Evolutionary conservation across 2,888 invertebrate species (phyloP).

Genomic region (Phalera bucephala): DNA sequence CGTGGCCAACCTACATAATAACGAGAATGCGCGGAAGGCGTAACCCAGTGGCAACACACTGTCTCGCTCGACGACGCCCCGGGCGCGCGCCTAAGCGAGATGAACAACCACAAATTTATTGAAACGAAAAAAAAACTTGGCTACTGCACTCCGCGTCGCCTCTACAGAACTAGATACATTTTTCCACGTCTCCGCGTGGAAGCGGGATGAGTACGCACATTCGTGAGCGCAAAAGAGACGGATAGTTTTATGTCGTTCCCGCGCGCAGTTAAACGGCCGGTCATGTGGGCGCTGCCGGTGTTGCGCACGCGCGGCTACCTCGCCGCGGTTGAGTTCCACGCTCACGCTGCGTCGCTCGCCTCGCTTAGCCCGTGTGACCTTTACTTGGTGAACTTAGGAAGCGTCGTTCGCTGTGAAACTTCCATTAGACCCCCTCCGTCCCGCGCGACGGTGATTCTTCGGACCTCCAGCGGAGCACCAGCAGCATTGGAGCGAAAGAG

Average conservation of each 20-base stretch:
- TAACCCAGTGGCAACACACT: constrained; percentile 78
- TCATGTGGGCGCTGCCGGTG: constrained; percentile 82
- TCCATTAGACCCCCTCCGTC: constrained; percentile 74
- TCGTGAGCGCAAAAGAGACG: constrained; percentile 52
- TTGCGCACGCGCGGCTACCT: constrained; percentile 80
- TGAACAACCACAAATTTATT: constrained; percentile 82
- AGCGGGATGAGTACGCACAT: constrained; percentile 41
- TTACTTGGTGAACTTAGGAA: constrained; percentile 82
- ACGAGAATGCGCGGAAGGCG: constrained; percentile 81
- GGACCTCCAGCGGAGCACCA: constrained; percentile 60
- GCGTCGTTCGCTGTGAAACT: constrained; percentile 79
- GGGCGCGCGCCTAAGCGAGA: constrained; percentile 78
- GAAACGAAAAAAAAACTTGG: constrained; percentile 77
- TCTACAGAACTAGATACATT: constrained; percentile 82
- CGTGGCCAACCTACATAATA: constrained; percentile 79
- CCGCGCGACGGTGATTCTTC: constrained; percentile 56
- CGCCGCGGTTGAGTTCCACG: constrained; percentile 74
- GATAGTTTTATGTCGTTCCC: constrained; percentile 44
- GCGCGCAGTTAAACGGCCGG: constrained; percentile 71
- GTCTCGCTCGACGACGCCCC: constrained; percentile 72
- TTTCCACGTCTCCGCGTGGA: constrained; percentile 71
- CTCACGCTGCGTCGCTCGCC: constrained; percentile 75
- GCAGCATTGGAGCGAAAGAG: constrained; percentile 71
- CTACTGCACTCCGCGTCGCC: constrained; percentile 82
- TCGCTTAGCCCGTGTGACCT: constrained; percentile 80